Evolutionary conservation across 2,888 invertebrate species (phyloP), one percentile per base, ranked within the genome.

Genomic region (Acrocera orbiculus): DNA sequence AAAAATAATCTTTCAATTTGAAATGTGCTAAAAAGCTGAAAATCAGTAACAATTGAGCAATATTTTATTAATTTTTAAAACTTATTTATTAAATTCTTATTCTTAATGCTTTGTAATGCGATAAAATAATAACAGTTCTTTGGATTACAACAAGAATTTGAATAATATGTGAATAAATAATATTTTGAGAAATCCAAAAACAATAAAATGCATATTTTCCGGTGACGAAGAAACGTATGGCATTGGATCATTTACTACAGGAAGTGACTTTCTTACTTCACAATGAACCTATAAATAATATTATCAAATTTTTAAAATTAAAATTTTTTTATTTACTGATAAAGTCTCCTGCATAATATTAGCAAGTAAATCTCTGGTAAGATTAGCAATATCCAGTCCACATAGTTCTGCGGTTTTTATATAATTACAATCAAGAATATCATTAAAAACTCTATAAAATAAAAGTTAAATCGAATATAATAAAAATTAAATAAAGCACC

Each of bases 381-480:
- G 46, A 14, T 46, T 41, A 4, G 67, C 67, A 10, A 63, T 54
- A 16, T 53, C 52, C 20, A 57, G 38, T 2, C 68, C 67, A 46
- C 69, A 69, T 6, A 66, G 49, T 50, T 63, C 51, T 2, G 62
- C 62, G 2, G 64, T 54, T 47, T 64, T 62, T 6, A 61, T 55
- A 37, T 62, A 67, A 40, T 64, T 62, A 44, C 69, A 69, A 39
- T 67, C 62, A 3, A 61, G 45, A 26, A 69, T 61, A 16, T 58
- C 54, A 43, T 61, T 61, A 41, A 61, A 67, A 22, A 49, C 50
- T 35, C 64, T 65, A 42, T 34, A 53, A 49, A 11, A 26, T n/a
- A 25, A 14, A 28, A 24, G 29, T 25, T 25, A 31, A 35, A 27
- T 10, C 13, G 4, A 16, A 11, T 27, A n/a, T 31, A 43, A 44